A percentile compares a stretch with the other conserved stretches of the same genome.
These are phyloP conservation scores for Amblyjoppa proteus DNA, from an alignment of 2,888 invertebrate genomes.

Conservation along the genomic window DNA sequence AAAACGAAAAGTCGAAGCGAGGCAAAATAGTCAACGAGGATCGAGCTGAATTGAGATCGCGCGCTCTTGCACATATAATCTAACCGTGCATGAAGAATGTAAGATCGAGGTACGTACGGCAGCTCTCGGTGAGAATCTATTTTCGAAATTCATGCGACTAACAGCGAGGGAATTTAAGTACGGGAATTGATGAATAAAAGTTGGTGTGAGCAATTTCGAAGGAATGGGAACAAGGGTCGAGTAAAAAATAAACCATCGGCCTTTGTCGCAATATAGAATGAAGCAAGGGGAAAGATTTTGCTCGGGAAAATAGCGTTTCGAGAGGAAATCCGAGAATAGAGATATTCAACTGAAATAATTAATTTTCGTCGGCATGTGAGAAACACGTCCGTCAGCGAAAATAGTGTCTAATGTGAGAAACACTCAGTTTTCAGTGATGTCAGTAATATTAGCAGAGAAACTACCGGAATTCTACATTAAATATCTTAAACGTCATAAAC, in stretches of 20 bases:
- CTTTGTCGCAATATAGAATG: background rate
- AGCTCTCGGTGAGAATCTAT: slow-evolving; percentile 11
- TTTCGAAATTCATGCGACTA: slow-evolving; percentile 15
- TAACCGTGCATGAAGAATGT: slow-evolving; percentile 9
- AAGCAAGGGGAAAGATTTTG: background rate
- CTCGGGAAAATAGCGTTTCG: background rate
- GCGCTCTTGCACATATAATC: slow-evolving; percentile 1
- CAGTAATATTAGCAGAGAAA: background rate
- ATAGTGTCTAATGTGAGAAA: background rate
- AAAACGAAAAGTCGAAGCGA: slow-evolving; percentile 30
- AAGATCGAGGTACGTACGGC: background rate
- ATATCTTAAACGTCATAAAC: background rate
- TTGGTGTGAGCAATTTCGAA: background rate
- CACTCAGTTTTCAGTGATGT: background rate
- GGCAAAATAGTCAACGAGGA: slow-evolving; percentile 3
- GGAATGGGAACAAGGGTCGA: background rate
- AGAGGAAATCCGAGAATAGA: slow-evolving; percentile 4
- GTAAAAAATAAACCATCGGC: slow-evolving; percentile 10
- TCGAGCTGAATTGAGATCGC: slow-evolving; percentile 18
- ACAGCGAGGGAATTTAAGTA: background rate
- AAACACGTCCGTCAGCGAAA: slow-evolving; percentile 14
- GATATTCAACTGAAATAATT: slow-evolving; percentile 10
- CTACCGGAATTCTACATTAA: background rate
- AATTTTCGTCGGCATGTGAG: background rate
- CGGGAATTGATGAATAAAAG: background rate